Base-by-base conservation (phyloP, 2,888 invertebrate species). In the Cantharis nigra region DNA sequence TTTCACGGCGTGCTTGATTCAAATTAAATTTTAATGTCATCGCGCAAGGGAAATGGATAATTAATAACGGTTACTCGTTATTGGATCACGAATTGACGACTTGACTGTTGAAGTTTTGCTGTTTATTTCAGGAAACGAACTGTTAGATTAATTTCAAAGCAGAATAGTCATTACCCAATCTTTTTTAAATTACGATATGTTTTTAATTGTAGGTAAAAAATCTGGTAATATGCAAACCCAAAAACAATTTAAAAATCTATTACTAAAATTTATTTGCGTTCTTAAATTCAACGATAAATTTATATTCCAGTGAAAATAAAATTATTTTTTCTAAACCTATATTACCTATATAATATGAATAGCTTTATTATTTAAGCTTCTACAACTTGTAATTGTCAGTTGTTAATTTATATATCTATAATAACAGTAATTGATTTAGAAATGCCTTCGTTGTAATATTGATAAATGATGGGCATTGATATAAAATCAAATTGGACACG, bases 21-120 rank as follows among this genome's bases (percentile, higher is more conserved):
- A 82, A 85, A 86, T 85, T 85, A 85, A 86, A 86, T 85, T 86
- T 85, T 85, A 85, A 86, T 86, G 85, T 85, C 86, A 85, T 86
- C 84, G 84, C 83, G 82, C 82, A 78, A 82, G 83, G 86, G 86
- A 86, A 86, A 86, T 86, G 83, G 85, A 86, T 83, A 83, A 83
- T 83, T 83, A 83, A 82, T 81, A 81, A 81, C 79, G 78, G 81
- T 81, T 76, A 71, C 69, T 78, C 72, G 74, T 78, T 75, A 78
- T 78, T 78, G 74, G 69, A 76, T 78, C 76, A 74, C 76, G 74
- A 74, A 64, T 74, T 70, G 71, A 76, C 74, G 73, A 71, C 49
- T 73, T 71, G 30, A 67, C 76, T 73, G 23, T 69, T 30, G 33
- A 67, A 70, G 69, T 70, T 75, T 78, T 69, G 63, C 74, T 76